Base-by-base conservation (phyloP, 2,113 vertebrate genomes). In the Otolemur garnettii region DNA sequence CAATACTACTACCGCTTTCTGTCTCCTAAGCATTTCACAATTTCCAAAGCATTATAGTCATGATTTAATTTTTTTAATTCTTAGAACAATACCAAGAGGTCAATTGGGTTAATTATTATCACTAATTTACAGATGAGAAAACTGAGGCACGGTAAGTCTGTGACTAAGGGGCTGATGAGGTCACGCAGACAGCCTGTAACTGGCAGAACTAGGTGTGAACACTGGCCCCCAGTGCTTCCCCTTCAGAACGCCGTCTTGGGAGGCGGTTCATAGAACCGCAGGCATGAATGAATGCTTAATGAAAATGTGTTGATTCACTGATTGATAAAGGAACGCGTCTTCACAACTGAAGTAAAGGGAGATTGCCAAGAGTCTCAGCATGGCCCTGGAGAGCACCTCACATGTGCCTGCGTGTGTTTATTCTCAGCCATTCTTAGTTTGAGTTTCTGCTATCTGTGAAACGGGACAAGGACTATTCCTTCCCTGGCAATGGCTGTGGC, bases 51-150 rank as follows among this genome's bases (percentile, higher is more conserved):
- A 75, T 93, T 95, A 24, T 74, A 17, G 88, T 30, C 57, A 62
- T 89, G 78, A 35, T 22, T 30, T 75, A 50, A 10, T 71, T 82
- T 82, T 77, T 68, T 68, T 62, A 66, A 45, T 57, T 80, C 38
- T 81, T n/a, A 88, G 60, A 88, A 78, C 14, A 79, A 84, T n/a
- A 3, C 7, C 17, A 78, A 55, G 66, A 88, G 19, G 14, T 19
- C 85, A 92, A 72, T 19, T 1, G 17, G 19, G 15, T 18, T 9
- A 91, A 4, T 9, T 26, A n/a, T 45, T 15, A 50, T 28, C 55
- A n/a, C 19, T 64, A 11, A 53, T 84, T 93, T 91, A 85, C 7
- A 69, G 78, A 69, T 79, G 21, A 94, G 66, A 81, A 93, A 77
- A 64, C n/a, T 5, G 80, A 89, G n/a, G 9, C 71, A 62, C 1